Base-by-base conservation (phyloP, 2,113 vertebrate genomes). In the Sigmodon hispidus region DNA sequence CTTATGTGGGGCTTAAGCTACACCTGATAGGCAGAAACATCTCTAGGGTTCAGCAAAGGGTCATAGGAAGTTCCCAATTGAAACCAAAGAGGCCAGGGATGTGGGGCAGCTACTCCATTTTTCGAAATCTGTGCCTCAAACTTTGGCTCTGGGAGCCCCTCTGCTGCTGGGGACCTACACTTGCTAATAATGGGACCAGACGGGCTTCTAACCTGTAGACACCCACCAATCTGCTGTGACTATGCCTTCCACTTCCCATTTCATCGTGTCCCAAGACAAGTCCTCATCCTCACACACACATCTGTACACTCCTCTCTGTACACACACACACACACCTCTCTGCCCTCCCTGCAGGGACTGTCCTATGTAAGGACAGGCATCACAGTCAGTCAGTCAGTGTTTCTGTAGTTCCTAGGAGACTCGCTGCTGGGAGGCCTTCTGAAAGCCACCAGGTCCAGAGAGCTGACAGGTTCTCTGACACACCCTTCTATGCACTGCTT, bases 91-190 rank as follows among this genome's bases (percentile, higher is more conserved):
- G 22, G 3, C 45, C 1, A 26, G 43, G 31, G 26, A 26, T 52
- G 19, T 24, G 2, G 50, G 16, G 34, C 5, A 5, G 43, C 50
- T 29, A 40, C 16, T 50, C 5, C 34, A 36, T 67, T 95, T 93
- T 89, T 73, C 45, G 95, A 83, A 94, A 90, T 52, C 61, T 34
- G 87, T 29, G 50, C 69, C 79, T 63, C 79, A 70, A 84, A 67
- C 9, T 67, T 24, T 48, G 61, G 83, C 61, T 85, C 59, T 67
- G 87, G 21, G 52, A 79, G 36, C 17, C 31, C 11, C 50, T 13
- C 5, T 0, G n/a, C 50, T 65, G 57, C 63, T 52, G 2, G 67
- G n/a, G 69, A 89, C 34, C 86, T 72, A 72, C 12, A 36, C 5
- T 3, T 40, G 43, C 40, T 40, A 24, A 36, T 36, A 19, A 22